A percentile compares a stretch with the other conserved stretches of the same genome.
Conservation (phyloP, 2,797 vertebrate species). For the Urophycis tenuis region DNA sequence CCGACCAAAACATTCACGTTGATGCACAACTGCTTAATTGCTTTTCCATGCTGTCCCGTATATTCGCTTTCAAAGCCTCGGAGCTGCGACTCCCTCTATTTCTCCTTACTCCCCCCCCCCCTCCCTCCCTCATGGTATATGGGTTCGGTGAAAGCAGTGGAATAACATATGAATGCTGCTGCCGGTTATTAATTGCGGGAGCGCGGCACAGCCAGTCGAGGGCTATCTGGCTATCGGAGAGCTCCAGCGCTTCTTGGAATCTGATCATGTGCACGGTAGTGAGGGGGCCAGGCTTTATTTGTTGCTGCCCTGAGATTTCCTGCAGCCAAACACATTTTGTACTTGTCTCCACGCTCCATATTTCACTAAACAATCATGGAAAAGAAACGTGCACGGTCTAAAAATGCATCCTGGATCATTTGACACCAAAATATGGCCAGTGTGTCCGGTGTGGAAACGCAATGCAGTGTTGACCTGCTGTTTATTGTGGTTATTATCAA, state of each 20-base stretch:
- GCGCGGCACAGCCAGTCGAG: constrained; percentile 53
- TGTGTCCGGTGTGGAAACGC: neutral
- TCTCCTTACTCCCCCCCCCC: constrained; percentile 34
- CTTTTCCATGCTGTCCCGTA: constrained; percentile 61
- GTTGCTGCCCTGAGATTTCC: constrained; percentile 64
- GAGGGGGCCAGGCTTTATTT: constrained; percentile 64
- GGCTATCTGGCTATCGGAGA: constrained; percentile 53
- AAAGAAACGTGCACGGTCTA: constrained; percentile 26
- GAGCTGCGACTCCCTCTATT: constrained; percentile 49
- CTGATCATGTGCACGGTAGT: constrained; percentile 44
- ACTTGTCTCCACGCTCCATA: constrained; percentile 70
- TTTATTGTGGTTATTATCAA: neutral
- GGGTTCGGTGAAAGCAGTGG: constrained; percentile 54
- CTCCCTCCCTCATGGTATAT: constrained; percentile 42
- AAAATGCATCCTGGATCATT: constrained; percentile 54
- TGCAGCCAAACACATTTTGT: constrained; percentile 64
- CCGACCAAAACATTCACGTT: constrained; percentile 50
- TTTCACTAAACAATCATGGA: constrained; percentile 68
- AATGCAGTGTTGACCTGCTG: neutral
- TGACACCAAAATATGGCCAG: constrained; percentile 35
- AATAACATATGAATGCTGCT: constrained; percentile 63
- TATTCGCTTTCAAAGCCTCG: constrained; percentile 45
- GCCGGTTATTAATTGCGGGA: constrained; percentile 62
- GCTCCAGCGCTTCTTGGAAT: constrained; percentile 67
- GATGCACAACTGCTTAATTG: constrained; percentile 59